Percentiles rank a stretch among this genome's conserved stretches.
Evolutionary conservation across 2,113 vertebrate genomes (phyloP).

Genomic region (Hystrix brachyura): DNA sequence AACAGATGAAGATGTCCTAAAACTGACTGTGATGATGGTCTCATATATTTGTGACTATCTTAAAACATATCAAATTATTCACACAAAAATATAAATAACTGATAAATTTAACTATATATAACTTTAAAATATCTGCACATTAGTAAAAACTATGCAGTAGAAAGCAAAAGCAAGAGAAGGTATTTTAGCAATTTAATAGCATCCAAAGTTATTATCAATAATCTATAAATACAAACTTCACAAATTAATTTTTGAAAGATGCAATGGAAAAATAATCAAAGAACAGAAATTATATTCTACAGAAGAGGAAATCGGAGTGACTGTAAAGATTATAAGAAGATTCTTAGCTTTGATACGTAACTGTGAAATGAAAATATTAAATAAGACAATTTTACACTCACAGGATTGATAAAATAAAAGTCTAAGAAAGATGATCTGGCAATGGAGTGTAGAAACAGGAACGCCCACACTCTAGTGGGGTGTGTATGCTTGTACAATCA

Average conservation of each 20-base stretch:
- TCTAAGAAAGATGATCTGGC: neutral
- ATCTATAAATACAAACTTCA: constrained; percentile 2
- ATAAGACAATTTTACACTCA: constrained; percentile 1
- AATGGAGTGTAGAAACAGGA: neutral
- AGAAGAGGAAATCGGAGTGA: neutral
- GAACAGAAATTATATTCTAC: neutral
- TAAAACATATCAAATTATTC: neutral
- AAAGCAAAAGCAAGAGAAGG: neutral
- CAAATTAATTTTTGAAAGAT: neutral
- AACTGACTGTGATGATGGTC: neutral
- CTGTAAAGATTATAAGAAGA: neutral
- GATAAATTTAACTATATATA: neutral
- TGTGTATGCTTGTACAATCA: neutral
- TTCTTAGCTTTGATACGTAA: constrained; percentile 22
- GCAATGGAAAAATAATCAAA: constrained; percentile 32
- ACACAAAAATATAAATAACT: neutral
- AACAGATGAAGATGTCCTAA: neutral
- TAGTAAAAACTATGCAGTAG: neutral
- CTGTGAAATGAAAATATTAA: constrained; percentile 15
- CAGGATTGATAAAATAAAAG: neutral
- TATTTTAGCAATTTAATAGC: neutral
- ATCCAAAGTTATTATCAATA: neutral
- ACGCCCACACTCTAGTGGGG: neutral
- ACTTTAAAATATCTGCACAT: neutral
- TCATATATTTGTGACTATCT: neutral